Conservation (phyloP, 1,140 invertebrate species). For the Tetramorium alpestre region DNA sequence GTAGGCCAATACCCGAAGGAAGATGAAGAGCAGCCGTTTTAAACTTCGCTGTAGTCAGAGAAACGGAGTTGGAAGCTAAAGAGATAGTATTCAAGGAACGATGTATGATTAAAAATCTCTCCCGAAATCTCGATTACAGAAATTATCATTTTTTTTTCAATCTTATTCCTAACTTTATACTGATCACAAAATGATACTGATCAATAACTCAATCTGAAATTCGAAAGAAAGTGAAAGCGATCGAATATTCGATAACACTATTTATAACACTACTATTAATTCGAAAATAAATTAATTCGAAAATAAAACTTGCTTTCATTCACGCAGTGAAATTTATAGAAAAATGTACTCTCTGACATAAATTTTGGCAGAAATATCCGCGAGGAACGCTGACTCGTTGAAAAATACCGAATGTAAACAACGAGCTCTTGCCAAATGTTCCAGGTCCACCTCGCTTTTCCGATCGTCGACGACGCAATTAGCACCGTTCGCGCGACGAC, state of each 20-base stretch:
- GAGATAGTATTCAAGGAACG: not conserved
- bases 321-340: not conserved
- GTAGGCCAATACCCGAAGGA: not conserved
- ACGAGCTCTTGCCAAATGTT: constrained; percentile 56
- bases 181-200: not conserved
- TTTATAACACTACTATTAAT: too few relatives aligned
- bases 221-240: not conserved
- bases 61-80: not conserved
- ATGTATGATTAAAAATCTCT: not conserved
- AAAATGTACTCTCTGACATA: not conserved
- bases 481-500: constrained; percentile 56
- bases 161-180: not conserved
- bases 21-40: constrained; percentile 1
- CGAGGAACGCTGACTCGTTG: not conserved
- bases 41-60: not conserved
- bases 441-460: constrained; percentile 7
- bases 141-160: not conserved
- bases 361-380: constrained; percentile 18
- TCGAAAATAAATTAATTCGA: not conserved
- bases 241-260: not conserved
- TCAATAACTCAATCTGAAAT: not conserved
- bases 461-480: constrained; percentile 63
- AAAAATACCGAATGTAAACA: constrained; percentile 68
- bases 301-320: not conserved
- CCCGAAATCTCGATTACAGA: too few relatives aligned